Base-by-base conservation (phyloP, 2,888 invertebrate species). In the Crossocerus cetratus region DNA sequence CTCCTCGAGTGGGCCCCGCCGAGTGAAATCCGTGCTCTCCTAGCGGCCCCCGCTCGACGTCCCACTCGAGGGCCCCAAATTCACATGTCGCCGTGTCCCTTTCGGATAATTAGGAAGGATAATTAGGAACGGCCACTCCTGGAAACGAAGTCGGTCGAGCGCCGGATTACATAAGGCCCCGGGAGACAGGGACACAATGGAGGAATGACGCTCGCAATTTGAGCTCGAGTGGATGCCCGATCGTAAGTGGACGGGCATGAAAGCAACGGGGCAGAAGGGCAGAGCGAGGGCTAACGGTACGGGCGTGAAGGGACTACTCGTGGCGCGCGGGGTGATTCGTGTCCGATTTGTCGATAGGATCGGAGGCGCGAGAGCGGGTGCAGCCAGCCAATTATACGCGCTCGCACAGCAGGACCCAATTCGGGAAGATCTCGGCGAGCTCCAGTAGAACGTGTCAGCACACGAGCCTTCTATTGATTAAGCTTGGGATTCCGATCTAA, bases 401-500 rank as follows among this genome's bases (percentile, higher is more conserved):
- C 3, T 49, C 49, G 75, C 62, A 63, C 62, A 53, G 43, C 14
- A 45, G 45, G 54, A 68, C 67, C 61, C 66, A 65, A 49, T 54
- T 60, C 55, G 65, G 22, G 49, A 60, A 53, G 57, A 32, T 55
- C 45, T 42, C 22, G 54, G 42, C 61, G 58, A 49, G 55, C 74
- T 65, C 53, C 1, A 32, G 32, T 32, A 63, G 72, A 74, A 42
- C 71, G 73, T 62, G 77, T 83, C 76, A 76, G 72, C 72, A 58
- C 20, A 45, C 23, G 62, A 66, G 58, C 61, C 68, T 49, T 68
- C 70, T 75, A 82, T 82, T 82, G 83, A 86, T 87, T 86, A 83
- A 86, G 85, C 84, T 72, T 73, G 63, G 78, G 78, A 86, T 87
- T 86, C 84, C 86, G 75, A 78, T 83, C 81, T 88, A 88, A 88